Conservation (phyloP, 2,797 vertebrate species). For the Dermochelys coriacea region DNA sequence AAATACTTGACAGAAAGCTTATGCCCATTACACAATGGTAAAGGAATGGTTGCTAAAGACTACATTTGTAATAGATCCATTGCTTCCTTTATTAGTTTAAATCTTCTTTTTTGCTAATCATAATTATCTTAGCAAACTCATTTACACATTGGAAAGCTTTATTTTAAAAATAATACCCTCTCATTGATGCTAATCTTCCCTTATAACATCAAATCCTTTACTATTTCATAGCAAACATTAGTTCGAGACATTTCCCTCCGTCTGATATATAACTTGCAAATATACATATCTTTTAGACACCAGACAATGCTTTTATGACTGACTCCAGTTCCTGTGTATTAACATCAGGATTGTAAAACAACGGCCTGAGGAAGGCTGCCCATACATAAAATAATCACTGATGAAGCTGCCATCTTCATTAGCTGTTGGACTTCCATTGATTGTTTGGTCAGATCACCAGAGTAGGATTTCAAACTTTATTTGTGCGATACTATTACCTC, state of each 20-base stretch:
- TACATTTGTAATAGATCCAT: not conserved
- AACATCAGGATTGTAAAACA: conserved; percentile 64
- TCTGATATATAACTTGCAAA: conserved; percentile 17
- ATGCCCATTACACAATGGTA: not conserved
- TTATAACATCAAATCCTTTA: conserved; percentile 21
- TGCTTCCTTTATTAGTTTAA: not conserved
- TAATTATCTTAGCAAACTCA: not conserved
- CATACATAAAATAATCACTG: conserved; percentile 58
- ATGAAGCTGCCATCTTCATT: conserved; percentile 68
- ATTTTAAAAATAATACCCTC: not conserved
- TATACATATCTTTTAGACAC: not conserved
- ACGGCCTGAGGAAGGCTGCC: conserved; percentile 15
- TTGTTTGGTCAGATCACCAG: conserved; percentile 54
- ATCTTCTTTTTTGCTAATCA: not conserved
- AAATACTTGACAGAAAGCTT: not conserved
- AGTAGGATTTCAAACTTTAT: conserved; percentile 55
- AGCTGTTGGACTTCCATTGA: conserved; percentile 68
- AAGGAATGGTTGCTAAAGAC: conserved; percentile 4
- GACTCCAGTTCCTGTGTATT: conserved; percentile 54
- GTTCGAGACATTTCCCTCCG: conserved; percentile 15
- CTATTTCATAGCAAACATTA: conserved; percentile 28
- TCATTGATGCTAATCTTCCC: not conserved
- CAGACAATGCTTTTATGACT: conserved; percentile 29
- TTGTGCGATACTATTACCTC: conserved; percentile 49
- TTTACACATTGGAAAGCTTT: not conserved